Conservation (phyloP, 2,113 vertebrate genomes). For the Ploceus nigricollis region DNA sequence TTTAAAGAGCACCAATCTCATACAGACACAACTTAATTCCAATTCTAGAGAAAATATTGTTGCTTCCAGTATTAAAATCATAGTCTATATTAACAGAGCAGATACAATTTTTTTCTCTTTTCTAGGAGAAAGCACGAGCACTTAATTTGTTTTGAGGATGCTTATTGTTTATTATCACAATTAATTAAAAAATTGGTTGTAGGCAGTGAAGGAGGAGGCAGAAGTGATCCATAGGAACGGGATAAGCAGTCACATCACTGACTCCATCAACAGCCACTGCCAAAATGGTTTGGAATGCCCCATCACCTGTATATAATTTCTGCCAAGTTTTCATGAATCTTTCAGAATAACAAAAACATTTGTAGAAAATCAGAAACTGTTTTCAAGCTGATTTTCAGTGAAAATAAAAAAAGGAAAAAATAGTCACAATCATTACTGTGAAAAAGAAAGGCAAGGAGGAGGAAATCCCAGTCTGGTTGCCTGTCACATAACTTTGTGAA, state of each 20-base stretch:
- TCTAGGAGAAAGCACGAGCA: not conserved
- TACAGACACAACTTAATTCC: not conserved
- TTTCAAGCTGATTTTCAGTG: not conserved
- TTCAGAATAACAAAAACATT: not conserved
- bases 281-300: not conserved
- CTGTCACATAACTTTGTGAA: not conserved
- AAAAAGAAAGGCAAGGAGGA: not conserved
- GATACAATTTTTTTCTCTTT: not conserved
- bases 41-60: not conserved
- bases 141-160: not conserved
- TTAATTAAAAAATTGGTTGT: not conserved
- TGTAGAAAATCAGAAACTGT: not conserved
- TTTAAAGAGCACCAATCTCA: not conserved
- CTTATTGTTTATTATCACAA: not conserved
- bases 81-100: not conserved
- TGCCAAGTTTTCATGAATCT: not conserved
- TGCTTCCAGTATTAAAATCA: not conserved
- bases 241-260: not conserved
- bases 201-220: not conserved
- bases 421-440: not conserved
- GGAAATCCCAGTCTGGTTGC: not conserved
- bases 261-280: rapidly evolving
- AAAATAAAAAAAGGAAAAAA: not conserved
- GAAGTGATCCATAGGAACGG: not conserved
- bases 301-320: not conserved